Evolutionary conservation across 2,888 invertebrate genomes (phyloP), one percentile per base, ranked within the genome.

Genomic region (Anthophora plumipes): DNA sequence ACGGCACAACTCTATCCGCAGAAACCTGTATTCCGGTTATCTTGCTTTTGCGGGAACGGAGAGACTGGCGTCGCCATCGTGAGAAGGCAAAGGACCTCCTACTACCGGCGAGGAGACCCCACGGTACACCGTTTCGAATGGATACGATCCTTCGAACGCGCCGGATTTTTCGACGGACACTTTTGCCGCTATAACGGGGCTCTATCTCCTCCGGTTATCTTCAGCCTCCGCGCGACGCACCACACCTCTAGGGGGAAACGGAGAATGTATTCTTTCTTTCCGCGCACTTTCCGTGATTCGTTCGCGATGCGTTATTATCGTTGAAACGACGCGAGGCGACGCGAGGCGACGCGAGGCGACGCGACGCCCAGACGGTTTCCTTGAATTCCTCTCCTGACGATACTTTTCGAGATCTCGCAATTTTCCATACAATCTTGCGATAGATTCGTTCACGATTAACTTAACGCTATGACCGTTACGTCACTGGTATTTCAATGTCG

Each of bases 21-120:
- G 89, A 91, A 91, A 90, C 91, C 90, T 90, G 90, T 91, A 91
- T 92, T 92, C 91, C 90, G 91, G 92, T 91, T 92, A 90, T 92
- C 91, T 91, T 85, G 88, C 84, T 82, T 84, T 85, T 81, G 82
- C 83, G 81, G 69, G 57, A 84, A 78, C 80, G 59, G 75, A 75
- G 86, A 85, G 85, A 88, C 73, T 14, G 67, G 48, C 77, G 69
- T 83, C 79, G 77, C 72, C 80, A 75, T 80, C 82, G 85, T 70
- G 79, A 81, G 86, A 84, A 80, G 85, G 80, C 86, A 74, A 77
- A 82, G 80, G 86, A 86, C 84, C 86, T 83, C 86, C 83, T 78
- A 72, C 77, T 46, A 57, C 48, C 70, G 61, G 41, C 55, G 71
- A 63, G 31, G 31, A 31, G 31, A 61, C 52, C 37, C 57, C 81